Conservation (phyloP, 92 coral and sea anemone species). For the Montipora capitata region DNA sequence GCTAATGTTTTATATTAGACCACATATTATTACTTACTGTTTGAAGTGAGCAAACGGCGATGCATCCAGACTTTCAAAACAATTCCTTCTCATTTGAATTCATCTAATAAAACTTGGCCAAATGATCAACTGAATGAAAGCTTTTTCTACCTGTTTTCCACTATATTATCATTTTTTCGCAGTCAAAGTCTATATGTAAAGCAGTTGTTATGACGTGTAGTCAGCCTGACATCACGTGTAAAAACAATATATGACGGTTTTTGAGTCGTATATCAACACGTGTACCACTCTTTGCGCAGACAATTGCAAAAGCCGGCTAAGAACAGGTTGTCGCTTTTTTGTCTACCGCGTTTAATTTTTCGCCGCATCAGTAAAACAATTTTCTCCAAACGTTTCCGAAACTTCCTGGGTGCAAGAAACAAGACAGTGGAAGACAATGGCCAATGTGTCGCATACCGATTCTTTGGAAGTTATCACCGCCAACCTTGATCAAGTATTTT, state of each 20-base stretch:
- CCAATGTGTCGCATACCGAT: not conserved
- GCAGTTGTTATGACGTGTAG: not conserved
- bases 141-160: not conserved
- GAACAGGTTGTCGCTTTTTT: not conserved
- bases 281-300: not conserved
- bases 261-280: not conserved
- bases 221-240: slow-evolving; percentile 5
- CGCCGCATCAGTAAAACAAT: too few species aligned
- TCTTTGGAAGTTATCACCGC: not conserved
- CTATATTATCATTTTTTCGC: not conserved
- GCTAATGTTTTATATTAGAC: not conserved
- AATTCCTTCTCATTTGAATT: not conserved
- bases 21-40: not conserved
- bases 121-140: not conserved
- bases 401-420: not conserved
- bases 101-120: not conserved
- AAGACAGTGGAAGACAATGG: slow-evolving; percentile 15
- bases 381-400: not conserved
- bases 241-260: not conserved
- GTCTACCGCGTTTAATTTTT: too few species aligned
- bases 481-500: slow-evolving; percentile 60
- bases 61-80: not conserved
- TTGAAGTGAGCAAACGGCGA: not conserved
- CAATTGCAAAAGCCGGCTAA: not conserved
- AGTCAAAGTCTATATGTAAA: slow-evolving; percentile 21